Base-by-base conservation (phyloP, 2,888 invertebrate genomes). In the Cybosia mesomella region DNA sequence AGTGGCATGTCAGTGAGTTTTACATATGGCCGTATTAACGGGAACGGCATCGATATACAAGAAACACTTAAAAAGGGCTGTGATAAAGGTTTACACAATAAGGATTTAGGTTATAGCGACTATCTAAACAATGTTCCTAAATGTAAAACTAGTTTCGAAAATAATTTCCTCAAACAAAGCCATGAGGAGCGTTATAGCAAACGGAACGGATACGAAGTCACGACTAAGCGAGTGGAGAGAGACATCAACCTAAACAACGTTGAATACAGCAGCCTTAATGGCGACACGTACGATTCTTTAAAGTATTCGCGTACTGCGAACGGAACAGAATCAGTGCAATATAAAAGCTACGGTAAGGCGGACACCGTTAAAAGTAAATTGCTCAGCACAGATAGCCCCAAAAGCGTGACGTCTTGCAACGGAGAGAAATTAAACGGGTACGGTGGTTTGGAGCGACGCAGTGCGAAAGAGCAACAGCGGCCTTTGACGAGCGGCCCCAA, bases 101-200 rank as follows among this genome's bases (percentile, higher is more conserved):
- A 92, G 87, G 93, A 94, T 83, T 86, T 92, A 89, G 88, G 86
- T 82, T 93, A 90, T 92, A 92, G 87, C 87, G 92, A 95, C 85
- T 94, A 93, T 87, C 87, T 92, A 85, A 93, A 91, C 85, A 94
- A 93, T 91, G 95, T 95, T 94, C 94, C 95, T 94, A 95, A 94
- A 91, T 92, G 91, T 90, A 95, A 94, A 87, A 91, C 88, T 91
- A 94, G 92, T 90, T 94, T 94, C 84, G 95, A 95, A 89, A 94
- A 90, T 85, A 94, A 89, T 84, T 95, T 95, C 85, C 91, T 95
- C 72, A 94, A 94, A 85, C 94, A 93, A 81, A 93, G 86, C 83
- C 90, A 90, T 71, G 94, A 94, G 81, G 94, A 94, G 80, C 92
- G 93, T 81, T 91, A 91, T 79, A 90, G 77, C 78, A 95, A 94